Conservation (phyloP, 2,888 invertebrate species). For the Stramonita haemastoma region DNA sequence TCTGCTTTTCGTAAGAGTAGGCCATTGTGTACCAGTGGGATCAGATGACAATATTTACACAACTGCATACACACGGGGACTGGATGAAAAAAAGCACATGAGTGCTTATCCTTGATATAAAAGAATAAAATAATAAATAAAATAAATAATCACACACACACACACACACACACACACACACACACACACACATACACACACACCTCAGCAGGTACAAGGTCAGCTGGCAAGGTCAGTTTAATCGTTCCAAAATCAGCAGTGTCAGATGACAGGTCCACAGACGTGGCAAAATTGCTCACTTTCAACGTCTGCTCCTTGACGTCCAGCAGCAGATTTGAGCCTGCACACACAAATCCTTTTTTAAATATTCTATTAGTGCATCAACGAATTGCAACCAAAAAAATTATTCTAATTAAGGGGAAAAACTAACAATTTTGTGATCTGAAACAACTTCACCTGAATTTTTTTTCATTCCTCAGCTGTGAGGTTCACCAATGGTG, state of each 20-base stretch:
- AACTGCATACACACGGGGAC: too few species aligned
- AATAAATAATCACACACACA: neutral
- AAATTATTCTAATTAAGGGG: too few species aligned
- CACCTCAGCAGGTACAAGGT: conserved; percentile 34
- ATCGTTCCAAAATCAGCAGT: conserved; percentile 27
- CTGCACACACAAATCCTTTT: neutral
- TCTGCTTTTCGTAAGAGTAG: too few species aligned
- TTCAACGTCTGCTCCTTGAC: neutral
- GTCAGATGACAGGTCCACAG: neutral
- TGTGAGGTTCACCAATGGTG: neutral
- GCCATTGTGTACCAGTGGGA: too few species aligned
- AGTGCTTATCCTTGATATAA: too few species aligned
- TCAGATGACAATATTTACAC: too few species aligned
- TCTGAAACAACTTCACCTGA: too few species aligned
- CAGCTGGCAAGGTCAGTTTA: conserved; percentile 29
- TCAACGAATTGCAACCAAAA: too few species aligned
- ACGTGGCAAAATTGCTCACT: conserved; percentile 25
- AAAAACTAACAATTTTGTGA: too few species aligned
- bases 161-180: neutral
- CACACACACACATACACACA: neutral
- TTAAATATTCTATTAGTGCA: neutral
- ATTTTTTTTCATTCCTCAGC: too few species aligned
- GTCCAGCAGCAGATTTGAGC: conserved; percentile 35
- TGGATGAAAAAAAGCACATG: too few species aligned
- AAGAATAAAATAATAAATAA: too few species aligned